These are phyloP conservation scores for Bellardia bayeri DNA, from an alignment of 2,888 invertebrate genomes.

Conservation along the genomic window DNA sequence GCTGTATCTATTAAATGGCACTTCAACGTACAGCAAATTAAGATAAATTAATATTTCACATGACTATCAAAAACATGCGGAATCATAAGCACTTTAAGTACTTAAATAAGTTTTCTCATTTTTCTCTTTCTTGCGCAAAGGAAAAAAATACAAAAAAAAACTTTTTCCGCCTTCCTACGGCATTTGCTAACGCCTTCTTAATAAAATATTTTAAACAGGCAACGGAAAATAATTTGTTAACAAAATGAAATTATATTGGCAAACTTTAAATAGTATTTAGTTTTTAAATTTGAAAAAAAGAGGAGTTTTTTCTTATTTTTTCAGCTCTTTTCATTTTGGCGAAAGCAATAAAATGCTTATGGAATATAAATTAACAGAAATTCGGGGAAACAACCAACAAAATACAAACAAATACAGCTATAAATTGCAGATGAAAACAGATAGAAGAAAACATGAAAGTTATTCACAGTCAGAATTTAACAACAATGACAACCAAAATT, in stretches of 20 bases:
- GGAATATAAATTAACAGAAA: conserved; percentile 66
- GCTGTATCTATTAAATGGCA: conserved; percentile 33
- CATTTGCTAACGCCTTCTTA: conserved; percentile 63
- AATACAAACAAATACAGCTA: not conserved
- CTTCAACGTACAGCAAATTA: conserved; percentile 56
- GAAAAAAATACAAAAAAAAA: conserved; percentile 3
- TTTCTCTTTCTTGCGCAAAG: conserved; percentile 11
- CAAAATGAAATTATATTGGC: conserved; percentile 68
- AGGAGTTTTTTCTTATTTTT: conserved; percentile 15
- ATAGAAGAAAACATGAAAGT: not conserved
- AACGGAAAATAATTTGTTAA: conserved; percentile 50
- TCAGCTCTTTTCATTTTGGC: conserved; percentile 10
- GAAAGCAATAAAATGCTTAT: conserved; percentile 60
- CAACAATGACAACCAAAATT: not conserved
- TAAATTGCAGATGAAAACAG: not conserved
- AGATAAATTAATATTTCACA: conserved; percentile 72
- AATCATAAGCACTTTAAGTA: conserved; percentile 66
- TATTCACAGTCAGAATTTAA: not conserved
- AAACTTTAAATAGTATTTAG: conserved; percentile 65
- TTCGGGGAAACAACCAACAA: not conserved
- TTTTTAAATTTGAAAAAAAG: conserved; percentile 19
- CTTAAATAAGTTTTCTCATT: conserved; percentile 60
- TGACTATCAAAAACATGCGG: conserved; percentile 68
- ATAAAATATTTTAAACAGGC: conserved; percentile 61
- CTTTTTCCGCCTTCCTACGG: conserved; percentile 30